phyloP scores from a whole-genome alignment of 2,888 invertebrate genomes.

The Thecocarcelia acutangulata region DNA sequence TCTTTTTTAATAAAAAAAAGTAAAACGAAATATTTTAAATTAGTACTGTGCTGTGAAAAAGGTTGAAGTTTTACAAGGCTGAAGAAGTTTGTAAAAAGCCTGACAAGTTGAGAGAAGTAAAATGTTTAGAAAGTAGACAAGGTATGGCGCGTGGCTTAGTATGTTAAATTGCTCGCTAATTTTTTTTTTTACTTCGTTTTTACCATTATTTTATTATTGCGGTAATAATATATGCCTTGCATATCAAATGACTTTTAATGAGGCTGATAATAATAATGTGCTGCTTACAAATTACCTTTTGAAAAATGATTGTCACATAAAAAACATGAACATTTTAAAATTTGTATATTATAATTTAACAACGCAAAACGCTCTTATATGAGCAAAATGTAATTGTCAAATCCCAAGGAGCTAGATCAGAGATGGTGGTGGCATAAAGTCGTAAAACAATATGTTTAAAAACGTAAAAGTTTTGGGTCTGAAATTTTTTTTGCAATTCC shows the following conservation, averaged over 20 bases:
- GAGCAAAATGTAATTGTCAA: not conserved
- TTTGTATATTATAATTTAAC: conserved; percentile 30
- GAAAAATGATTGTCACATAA: conserved; percentile 60
- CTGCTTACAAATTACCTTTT: conserved; percentile 66
- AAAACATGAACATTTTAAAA: conserved; percentile 12
- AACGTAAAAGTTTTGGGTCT: too few relatives aligned
- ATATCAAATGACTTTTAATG: conserved; percentile 68
- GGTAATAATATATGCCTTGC: conserved; percentile 60
- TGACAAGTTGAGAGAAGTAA: conserved; percentile 9
- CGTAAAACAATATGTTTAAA: not conserved
- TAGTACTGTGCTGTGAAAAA: not conserved
- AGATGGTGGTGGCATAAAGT: not conserved
- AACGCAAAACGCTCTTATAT: conserved; percentile 6
- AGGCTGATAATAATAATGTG: conserved; percentile 68
- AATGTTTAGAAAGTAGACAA: conserved; percentile 31
- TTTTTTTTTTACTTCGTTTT: conserved; percentile 18
- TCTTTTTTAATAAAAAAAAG: conserved; percentile 20
- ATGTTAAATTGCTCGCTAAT: conserved; percentile 36
- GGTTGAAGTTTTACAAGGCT: conserved; percentile 31
- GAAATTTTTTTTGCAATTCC: too few relatives aligned
- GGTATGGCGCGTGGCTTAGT: not conserved
- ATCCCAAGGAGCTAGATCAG: not conserved
- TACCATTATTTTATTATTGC: conserved; percentile 48
- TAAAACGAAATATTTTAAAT: not conserved
- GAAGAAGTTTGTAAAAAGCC: not conserved